Percentiles rank a stretch among this genome's conserved stretches.
Evolutionary conservation across 2,113 vertebrate genomes (phyloP).

Genomic region (Macrotus californicus): DNA sequence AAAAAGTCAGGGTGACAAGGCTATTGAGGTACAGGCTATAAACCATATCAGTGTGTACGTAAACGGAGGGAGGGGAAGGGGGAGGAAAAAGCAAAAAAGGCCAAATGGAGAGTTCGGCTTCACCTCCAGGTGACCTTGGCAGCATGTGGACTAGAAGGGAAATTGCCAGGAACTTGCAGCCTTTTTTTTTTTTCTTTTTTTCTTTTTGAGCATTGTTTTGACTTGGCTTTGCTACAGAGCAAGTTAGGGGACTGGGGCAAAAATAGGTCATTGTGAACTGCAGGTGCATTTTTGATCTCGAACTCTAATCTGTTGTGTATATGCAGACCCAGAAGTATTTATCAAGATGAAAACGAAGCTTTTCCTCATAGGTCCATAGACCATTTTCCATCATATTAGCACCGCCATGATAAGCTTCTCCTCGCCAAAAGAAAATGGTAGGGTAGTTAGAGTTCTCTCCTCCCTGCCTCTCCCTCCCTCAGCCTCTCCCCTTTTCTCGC

Average conservation of each 20-base stretch:
- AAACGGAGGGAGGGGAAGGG: not conserved
- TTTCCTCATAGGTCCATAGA: constrained; percentile 15
- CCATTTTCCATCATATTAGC: not conserved
- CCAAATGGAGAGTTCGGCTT: constrained; percentile 50
- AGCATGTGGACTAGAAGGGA: constrained; percentile 12
- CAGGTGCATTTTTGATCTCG: constrained; percentile 57
- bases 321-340: constrained; percentile 20
- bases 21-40: constrained; percentile 19
- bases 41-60: constrained; percentile 44
- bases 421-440: not conserved
- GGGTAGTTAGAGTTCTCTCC: not conserved
- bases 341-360: constrained; percentile 8
- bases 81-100: not conserved
- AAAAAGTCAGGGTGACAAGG: constrained; percentile 35
- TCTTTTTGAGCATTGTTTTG: constrained; percentile 44
- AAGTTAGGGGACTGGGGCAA: constrained; percentile 37
- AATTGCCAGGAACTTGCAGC: constrained; percentile 63
- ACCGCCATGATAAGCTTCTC: not conserved
- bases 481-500: not conserved
- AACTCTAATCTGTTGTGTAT: constrained; percentile 1
- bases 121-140: constrained; percentile 69
- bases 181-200: constrained; percentile 15
- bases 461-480: not conserved
- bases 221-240: constrained; percentile 63
- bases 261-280: constrained; percentile 45